Base-by-base conservation (phyloP, 2,888 invertebrate species). In the Phyllotreta cruciferae region DNA sequence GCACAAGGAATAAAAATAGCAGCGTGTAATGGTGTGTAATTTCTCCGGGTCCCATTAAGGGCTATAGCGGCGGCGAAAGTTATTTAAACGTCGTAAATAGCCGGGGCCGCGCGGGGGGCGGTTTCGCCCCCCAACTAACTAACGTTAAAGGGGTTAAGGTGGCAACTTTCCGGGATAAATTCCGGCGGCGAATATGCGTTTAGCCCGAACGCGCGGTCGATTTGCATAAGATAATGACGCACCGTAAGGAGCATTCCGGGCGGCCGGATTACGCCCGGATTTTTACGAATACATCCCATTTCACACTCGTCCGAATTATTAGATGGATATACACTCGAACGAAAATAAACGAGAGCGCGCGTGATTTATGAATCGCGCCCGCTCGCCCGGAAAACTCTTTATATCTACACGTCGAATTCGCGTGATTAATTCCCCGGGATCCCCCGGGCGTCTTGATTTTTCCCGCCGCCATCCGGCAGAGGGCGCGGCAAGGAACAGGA, bases 161-260 rank as follows among this genome's bases (percentile, higher is more conserved):
- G 64, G 64, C 56, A 63, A 66, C 60, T 64, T 61, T 47, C 64
- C 34, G 53, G n/a, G 60, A 64, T 64, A 64, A 64, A 64, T 64
- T 64, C 45, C 56, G 35, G 53, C n/a, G 41, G 2, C 24, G 57
- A 64, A 61, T n/a, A n/a, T 57, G 61, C 64, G 64, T 64, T 52
- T 64, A 67, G 69, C 67, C 66, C 66, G 69, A 72, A 73, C 70
- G 70, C 70, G 70, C 66, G 63, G 64, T 64, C 66, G 66, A 71
- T 73, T 73, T 73, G 71, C 73, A 73, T 73, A 66, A 66, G 68
- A 66, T 71, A 73, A 70, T 67, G 70, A 69, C 69, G 62, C 64
- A 64, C 67, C 64, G 63, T 66, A 67, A 65, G 57, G 39, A 58
- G 36, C 42, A 41, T 41, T 24, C 39, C 35, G n/a, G n/a, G n/a